Evolutionary conservation across 2,113 vertebrate species (phyloP).

Genomic region (Lepus timidus): DNA sequence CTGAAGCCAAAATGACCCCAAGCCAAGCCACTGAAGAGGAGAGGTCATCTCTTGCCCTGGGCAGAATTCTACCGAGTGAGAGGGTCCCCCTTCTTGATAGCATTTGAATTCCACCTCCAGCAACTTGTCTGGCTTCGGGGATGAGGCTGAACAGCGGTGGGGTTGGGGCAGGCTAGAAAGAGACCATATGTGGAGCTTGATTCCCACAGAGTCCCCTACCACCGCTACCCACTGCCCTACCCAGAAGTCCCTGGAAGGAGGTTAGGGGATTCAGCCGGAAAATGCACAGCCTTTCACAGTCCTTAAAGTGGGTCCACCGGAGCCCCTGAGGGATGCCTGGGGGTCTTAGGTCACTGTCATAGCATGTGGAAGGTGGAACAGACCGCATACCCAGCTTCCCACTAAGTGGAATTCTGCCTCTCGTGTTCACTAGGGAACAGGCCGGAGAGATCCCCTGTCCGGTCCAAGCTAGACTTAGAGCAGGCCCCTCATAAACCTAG

Average conservation of each 20-base stretch:
- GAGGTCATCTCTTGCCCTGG: background rate
- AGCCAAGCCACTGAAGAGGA: background rate
- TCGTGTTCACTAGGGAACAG: background rate
- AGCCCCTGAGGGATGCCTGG: background rate
- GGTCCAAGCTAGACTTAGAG: background rate
- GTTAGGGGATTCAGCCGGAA: background rate
- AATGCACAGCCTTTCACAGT: background rate
- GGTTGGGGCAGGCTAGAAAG: background rate
- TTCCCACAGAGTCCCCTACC: background rate
- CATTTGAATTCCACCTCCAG: background rate
- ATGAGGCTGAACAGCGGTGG: background rate
- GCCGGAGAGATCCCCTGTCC: background rate
- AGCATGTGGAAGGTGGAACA: background rate
- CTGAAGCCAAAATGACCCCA: background rate
- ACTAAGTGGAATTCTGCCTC: background rate
- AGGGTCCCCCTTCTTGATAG: background rate
- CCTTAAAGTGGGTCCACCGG: background rate
- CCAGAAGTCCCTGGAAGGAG: slow-evolving; percentile 13
- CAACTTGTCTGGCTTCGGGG: slow-evolving; percentile 10
- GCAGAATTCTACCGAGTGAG: background rate
- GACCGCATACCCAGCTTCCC: slow-evolving; percentile 1
- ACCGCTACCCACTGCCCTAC: background rate
- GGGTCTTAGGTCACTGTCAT: background rate
- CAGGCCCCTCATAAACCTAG: background rate
- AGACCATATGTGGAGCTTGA: background rate